A percentile compares a stretch with the other conserved stretches of the same genome.
These are phyloP conservation scores for Micoletzkya japonica DNA, from an alignment of 2,888 invertebrate genomes.

Conservation along the genomic window DNA sequence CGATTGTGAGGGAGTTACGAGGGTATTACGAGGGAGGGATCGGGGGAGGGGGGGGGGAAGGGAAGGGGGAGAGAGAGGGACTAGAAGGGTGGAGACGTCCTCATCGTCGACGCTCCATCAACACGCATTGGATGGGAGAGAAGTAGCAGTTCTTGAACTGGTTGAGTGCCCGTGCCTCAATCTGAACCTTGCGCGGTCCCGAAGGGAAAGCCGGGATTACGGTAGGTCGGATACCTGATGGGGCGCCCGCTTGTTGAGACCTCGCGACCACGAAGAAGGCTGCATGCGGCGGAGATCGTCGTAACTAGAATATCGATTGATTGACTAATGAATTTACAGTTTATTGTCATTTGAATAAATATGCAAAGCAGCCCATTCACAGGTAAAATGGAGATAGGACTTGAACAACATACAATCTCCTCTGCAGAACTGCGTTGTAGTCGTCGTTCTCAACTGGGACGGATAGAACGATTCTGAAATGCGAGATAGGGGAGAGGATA, in stretches of 20 bases:
- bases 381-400: not conserved
- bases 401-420: constrained; percentile 7
- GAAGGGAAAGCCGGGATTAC: not conserved
- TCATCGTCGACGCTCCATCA: constrained; percentile 49
- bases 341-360: not conserved
- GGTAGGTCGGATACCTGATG: constrained; percentile 30
- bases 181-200: constrained; percentile 26
- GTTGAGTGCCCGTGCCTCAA: constrained; percentile 51
- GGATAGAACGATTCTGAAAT: constrained; percentile 12
- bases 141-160: constrained; percentile 59
- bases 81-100: not conserved
- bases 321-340: too few species aligned
- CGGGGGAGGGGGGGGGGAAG: not conserved
- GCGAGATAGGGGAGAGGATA: not conserved
- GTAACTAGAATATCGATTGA: too few species aligned
- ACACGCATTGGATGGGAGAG: constrained; percentile 54
- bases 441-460: not conserved
- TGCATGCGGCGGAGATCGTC: constrained; percentile 5
- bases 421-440: constrained; percentile 19
- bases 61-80: not conserved
- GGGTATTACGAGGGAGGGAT: constrained; percentile 2
- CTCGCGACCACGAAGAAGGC: not conserved
- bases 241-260: constrained; percentile 21
- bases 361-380: not conserved
- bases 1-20: not conserved